Base-by-base conservation (phyloP, 2,888 invertebrate species). In the Bimastos eiseni region DNA sequence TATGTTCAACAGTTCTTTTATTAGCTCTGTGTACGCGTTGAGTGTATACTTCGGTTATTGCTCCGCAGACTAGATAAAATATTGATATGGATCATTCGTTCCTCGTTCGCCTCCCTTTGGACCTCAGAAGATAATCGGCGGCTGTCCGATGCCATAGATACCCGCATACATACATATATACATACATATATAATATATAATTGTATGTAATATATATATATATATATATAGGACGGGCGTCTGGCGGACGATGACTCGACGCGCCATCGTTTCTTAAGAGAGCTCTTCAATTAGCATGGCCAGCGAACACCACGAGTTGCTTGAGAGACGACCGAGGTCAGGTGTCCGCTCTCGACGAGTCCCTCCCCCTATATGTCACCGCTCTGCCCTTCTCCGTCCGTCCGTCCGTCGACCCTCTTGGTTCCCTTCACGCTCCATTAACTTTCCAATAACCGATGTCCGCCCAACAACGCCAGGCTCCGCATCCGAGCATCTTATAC, bases 381-480 rank as follows among this genome's bases (percentile, higher is more conserved):
- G 8, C n/a, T 13, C 70, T 70, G 24, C 2, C 70, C 70, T 17
- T 11, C 30, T 6, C 70, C 70, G n/a, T 17, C 37, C 86, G 34
- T 15, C 70, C 70, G 70, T 70, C 70, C 70, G n/a, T 70, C 70
- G 33, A n/a, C n/a, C 83, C 86, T 86, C 36, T 86, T 33, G 36
- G 24, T n/a, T 36, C 86, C 21, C 86, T 36, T 36, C 4, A 86
- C 86, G 86, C 86, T 86, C 34, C 36, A 86, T 86, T 86, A 36
- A 37, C 36, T 86, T 86, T 86, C 86, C 86, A 86, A 86, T 86
- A 86, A 86, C 86, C 17, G 86, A 86, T 37, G 34, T 37, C 86
- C 86, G 86, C 36, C 34, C 36, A 86, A 17, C 86, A 70, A 86
- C 86, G 86, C 86, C 86, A 86, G 86, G 8, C 86, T 19, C 37